Evolutionary conservation across 1,140 invertebrate genomes (phyloP).

Genomic region (Procambarus virginalis): DNA sequence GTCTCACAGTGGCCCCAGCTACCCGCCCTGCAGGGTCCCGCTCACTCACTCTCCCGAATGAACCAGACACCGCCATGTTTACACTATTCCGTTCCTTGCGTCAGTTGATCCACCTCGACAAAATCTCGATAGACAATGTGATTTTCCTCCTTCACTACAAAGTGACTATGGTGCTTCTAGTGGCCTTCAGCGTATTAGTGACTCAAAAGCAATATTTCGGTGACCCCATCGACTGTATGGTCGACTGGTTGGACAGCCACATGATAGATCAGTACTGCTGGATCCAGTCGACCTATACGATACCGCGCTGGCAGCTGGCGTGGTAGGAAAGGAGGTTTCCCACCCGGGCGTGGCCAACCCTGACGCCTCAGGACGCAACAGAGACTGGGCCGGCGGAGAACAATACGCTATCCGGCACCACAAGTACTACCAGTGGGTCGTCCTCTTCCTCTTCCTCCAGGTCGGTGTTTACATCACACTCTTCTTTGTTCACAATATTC

Average conservation of each 20-base stretch:
- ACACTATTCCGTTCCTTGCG: slow-evolving; percentile 94
- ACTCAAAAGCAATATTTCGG: too few species aligned
- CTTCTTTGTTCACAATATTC: too few species aligned
- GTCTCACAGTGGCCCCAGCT: background rate
- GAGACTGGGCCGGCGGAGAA: slow-evolving; percentile 70
- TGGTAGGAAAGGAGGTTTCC: slow-evolving; percentile 77
- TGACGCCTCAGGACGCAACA: background rate
- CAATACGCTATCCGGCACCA: slow-evolving; percentile 87
- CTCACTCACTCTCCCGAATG: background rate
- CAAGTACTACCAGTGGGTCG: slow-evolving; percentile 98
- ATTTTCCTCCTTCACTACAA: too few species aligned
- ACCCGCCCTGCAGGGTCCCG: background rate
- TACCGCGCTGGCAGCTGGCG: slow-evolving; percentile 73
- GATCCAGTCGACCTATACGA: too few species aligned
- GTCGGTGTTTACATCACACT: slow-evolving; percentile 71
- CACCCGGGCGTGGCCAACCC: slow-evolving; percentile 78
- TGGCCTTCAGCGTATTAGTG: too few species aligned
- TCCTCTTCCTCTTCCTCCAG: slow-evolving; percentile 93
- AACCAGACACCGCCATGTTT: slow-evolving; percentile 80
- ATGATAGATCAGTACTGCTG: too few species aligned
- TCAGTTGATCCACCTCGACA: slow-evolving; percentile 91
- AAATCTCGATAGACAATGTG: slow-evolving; percentile 72
- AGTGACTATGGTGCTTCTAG: too few species aligned
- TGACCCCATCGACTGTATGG: too few species aligned
- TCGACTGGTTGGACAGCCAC: too few species aligned